phyloP scores from a whole-genome alignment of 2,113 vertebrate genomes.

The Ariopsis seemanni region DNA sequence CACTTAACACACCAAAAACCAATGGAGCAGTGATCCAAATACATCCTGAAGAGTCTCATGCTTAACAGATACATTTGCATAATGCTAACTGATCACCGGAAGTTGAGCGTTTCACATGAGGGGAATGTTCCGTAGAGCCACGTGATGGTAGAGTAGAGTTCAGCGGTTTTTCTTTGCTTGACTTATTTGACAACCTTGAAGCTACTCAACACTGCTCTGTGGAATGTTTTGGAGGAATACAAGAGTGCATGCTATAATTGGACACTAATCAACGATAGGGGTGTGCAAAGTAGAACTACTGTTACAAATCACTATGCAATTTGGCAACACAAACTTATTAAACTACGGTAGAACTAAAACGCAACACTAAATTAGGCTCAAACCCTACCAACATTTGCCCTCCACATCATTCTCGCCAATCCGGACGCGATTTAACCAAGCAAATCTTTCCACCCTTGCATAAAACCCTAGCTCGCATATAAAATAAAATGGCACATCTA shows the following conservation, averaged over 20 bases:
- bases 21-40: background rate
- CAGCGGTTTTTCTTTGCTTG: background rate
- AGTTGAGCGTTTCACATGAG: background rate
- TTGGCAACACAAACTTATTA: background rate
- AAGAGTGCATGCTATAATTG: background rate
- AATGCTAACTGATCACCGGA: background rate
- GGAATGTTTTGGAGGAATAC: background rate
- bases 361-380: background rate
- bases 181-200: background rate
- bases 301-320: background rate
- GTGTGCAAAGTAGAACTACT: background rate
- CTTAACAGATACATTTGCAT: background rate
- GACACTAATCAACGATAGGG: background rate
- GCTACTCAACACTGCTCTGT: background rate
- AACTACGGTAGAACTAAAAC: background rate
- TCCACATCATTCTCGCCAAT: background rate
- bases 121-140: background rate
- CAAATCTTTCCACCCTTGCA: background rate
- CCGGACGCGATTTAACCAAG: background rate
- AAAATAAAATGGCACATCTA: background rate
- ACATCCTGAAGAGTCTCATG: background rate
- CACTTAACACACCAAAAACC: background rate
- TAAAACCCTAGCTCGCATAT: background rate
- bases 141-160: background rate
- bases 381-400: background rate